Percentiles rank a stretch among this genome's conserved stretches.
phyloP scores from a whole-genome alignment of 2,797 vertebrate genomes.

The Bucorvus abyssinicus region DNA sequence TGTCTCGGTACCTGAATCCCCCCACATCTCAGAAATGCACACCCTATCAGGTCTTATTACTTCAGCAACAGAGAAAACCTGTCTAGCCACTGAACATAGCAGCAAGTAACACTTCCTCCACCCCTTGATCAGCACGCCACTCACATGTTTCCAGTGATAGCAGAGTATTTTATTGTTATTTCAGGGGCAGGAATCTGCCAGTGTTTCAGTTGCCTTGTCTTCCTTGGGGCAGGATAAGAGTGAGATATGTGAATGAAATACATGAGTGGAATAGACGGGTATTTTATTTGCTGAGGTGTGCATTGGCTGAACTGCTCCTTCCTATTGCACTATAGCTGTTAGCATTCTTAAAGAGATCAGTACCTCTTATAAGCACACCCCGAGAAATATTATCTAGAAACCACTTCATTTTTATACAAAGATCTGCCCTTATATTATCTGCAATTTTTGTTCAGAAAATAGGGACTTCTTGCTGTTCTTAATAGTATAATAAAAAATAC shows the following conservation, averaged over 20 bases:
- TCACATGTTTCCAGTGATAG: constrained; percentile 23
- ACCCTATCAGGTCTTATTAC: not conserved
- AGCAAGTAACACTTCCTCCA: not conserved
- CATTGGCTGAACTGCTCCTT: constrained; percentile 5
- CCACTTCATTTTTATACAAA: not conserved
- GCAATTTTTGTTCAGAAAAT: not conserved
- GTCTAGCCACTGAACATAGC: not conserved
- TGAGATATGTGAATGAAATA: constrained; percentile 62
- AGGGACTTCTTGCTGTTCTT: not conserved
- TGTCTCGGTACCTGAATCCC: not conserved
- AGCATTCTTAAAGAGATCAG: constrained; percentile 22
- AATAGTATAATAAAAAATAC: not conserved
- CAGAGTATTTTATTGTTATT: constrained; percentile 58
- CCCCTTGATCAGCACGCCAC: not conserved
- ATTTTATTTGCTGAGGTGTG: constrained; percentile 6
- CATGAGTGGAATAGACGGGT: not conserved
- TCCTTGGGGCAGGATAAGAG: constrained; percentile 33
- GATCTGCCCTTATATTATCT: not conserved
- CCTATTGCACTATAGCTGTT: not conserved
- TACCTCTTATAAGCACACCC: not conserved
- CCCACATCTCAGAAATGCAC: constrained; percentile 6
- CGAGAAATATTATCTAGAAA: not conserved
- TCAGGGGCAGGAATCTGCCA: constrained; percentile 40
- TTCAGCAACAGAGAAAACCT: constrained; percentile 20
- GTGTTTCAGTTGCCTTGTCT: constrained; percentile 55